Percentiles rank a stretch among this genome's conserved stretches.
These are phyloP conservation scores for Malurus leucopterus DNA, from an alignment of 2,797 vertebrate genomes.

Conservation along the genomic window DNA sequence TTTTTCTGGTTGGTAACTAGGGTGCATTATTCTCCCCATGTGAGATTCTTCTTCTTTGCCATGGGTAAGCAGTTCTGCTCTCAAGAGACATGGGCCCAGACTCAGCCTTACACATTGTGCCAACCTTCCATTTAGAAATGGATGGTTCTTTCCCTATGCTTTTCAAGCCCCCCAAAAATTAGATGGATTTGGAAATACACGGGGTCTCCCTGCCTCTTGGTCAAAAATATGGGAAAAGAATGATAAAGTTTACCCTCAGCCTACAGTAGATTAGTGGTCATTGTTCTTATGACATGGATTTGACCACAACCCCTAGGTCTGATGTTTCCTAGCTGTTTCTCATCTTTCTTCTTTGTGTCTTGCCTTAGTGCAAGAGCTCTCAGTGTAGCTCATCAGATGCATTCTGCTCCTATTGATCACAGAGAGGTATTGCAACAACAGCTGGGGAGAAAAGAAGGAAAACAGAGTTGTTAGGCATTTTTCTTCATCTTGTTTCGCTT, in stretches of 20 bases:
- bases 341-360: not conserved
- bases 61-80: not conserved
- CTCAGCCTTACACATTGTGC: not conserved
- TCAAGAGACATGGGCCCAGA: not conserved
- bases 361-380: not conserved
- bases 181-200: not conserved
- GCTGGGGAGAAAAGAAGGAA: not conserved
- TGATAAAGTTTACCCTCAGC: constrained; percentile 2
- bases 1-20: not conserved
- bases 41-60: not conserved
- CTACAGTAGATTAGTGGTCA: not conserved
- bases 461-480: not conserved
- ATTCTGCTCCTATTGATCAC: not conserved
- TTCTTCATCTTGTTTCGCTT: constrained; percentile 48
- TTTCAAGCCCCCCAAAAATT: not conserved
- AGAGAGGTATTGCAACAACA: not conserved
- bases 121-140: not conserved
- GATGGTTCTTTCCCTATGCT: not conserved
- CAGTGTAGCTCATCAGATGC: not conserved
- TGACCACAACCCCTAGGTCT: not conserved
- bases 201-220: constrained; percentile 43
- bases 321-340: not conserved
- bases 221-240: not conserved
- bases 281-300: not conserved
- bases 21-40: not conserved